Conservation (phyloP, 2,113 vertebrate genomes). For the Chamaetylas fuelleborni region DNA sequence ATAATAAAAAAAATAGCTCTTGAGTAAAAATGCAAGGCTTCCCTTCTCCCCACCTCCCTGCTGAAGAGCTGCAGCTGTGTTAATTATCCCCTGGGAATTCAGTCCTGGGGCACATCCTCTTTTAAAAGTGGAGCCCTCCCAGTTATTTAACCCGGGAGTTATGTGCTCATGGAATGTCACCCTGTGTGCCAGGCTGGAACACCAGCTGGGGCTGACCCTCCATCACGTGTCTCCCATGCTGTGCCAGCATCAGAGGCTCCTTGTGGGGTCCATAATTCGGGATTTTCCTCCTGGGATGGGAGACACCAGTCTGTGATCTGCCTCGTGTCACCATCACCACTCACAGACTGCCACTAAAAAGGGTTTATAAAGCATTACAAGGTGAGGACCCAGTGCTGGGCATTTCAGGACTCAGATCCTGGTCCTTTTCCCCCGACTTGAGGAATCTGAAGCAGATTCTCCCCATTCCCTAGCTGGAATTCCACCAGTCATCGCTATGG, state of each 20-base stretch:
- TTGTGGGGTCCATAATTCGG: rapidly evolving
- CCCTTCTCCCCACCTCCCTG: background rate
- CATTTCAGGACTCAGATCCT: background rate
- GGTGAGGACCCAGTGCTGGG: background rate
- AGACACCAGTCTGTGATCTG: background rate
- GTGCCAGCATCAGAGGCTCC: background rate
- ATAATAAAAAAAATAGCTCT: background rate
- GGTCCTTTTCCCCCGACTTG: background rate
- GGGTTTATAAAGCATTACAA: rapidly evolving
- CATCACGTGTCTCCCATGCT: rapidly evolving
- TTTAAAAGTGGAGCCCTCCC: background rate
- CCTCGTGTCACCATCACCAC: rapidly evolving
- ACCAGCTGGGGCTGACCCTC: background rate
- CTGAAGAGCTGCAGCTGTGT: background rate
- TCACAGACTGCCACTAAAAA: background rate
- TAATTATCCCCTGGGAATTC: background rate
- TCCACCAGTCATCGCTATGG: rapidly evolving
- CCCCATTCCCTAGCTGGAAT: too few relatives aligned
- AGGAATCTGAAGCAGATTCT: background rate
- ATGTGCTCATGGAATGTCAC: background rate
- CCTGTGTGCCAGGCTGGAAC: background rate
- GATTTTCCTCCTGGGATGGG: background rate
- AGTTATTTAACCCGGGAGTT: conserved; percentile 3
- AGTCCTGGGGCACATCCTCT: background rate
- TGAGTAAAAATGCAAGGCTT: background rate